A percentile compares a stretch with the other conserved stretches of the same genome.
Conservation (phyloP, 2,888 invertebrate species). For the Apodemia mormo region DNA sequence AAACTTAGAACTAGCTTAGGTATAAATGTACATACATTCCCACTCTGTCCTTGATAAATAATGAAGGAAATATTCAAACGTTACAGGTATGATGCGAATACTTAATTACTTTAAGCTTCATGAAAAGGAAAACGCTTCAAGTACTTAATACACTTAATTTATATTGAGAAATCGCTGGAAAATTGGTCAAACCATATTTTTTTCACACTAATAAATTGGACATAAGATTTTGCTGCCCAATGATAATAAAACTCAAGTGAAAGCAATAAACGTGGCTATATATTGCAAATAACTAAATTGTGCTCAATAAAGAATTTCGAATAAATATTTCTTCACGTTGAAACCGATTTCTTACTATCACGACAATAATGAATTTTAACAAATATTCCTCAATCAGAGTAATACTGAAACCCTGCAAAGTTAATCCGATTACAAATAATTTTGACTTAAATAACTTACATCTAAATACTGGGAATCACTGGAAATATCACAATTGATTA, state of each 20-base stretch:
- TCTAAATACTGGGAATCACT: constrained; percentile 47
- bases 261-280: not conserved
- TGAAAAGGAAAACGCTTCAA: not conserved
- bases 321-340: not conserved
- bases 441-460: constrained; percentile 46
- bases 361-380: no score
- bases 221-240: not conserved
- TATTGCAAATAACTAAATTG: no score
- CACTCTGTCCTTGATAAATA: not conserved
- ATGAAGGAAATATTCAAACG: not conserved
- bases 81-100: not conserved
- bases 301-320: not conserved
- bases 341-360: not conserved
- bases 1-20: not conserved
- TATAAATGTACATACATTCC: not conserved
- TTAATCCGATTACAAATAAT: constrained; percentile 30
- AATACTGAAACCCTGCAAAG: constrained; percentile 22
- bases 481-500: constrained; percentile 53
- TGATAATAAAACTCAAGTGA: no score
- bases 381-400: not conserved
- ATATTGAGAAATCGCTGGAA: not conserved
- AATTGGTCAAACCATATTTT: no score
- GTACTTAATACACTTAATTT: not conserved
- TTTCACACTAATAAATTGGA: not conserved
- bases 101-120: not conserved